Percentiles rank a stretch among this genome's conserved stretches.
Conservation (phyloP, 2,113 vertebrate genomes). For the Polyodon spathula region DNA sequence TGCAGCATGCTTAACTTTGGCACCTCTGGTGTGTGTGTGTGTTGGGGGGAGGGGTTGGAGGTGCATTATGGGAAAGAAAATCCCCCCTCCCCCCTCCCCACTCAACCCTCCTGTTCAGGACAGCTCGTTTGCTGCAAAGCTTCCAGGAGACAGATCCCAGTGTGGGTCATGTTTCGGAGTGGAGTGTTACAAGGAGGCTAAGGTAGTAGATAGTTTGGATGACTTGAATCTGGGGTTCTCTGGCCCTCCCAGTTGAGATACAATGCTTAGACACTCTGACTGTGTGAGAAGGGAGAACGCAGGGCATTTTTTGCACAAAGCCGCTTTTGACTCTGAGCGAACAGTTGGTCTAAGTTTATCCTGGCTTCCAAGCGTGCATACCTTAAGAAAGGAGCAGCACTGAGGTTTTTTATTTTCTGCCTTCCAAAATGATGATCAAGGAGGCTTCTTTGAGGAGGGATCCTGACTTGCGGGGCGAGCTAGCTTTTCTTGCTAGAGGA, state of each 20-base stretch:
- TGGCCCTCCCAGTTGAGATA: constrained; percentile 38
- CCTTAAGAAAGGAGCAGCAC: constrained; percentile 4
- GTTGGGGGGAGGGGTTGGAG: constrained; percentile 46
- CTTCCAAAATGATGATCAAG: constrained; percentile 93
- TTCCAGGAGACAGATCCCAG: constrained; percentile 62
- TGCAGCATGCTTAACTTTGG: too few species aligned
- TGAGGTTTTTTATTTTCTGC: constrained; percentile 19
- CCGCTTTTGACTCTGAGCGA: constrained; percentile 8
- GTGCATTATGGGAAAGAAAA: too few species aligned
- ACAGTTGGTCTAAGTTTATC: constrained; percentile 9
- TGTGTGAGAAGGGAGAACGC: constrained; percentile 45
- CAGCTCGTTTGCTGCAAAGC: constrained; percentile 62
- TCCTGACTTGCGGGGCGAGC: constrained; percentile 91
- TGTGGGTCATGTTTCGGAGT: constrained; percentile 78
- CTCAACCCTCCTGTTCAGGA: constrained; percentile 51
- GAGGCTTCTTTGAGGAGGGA: constrained; percentile 88
- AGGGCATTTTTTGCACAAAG: constrained; percentile 32
- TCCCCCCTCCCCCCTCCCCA: constrained; percentile 43
- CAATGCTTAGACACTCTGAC: constrained; percentile 49
- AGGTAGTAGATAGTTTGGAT: constrained; percentile 60
- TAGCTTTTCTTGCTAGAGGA: constrained; percentile 91
- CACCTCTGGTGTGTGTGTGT: too few species aligned
- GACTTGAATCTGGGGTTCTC: constrained; percentile 42
- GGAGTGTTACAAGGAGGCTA: constrained; percentile 55
- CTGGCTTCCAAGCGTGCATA: constrained; percentile 13